These are phyloP conservation scores for Ceyx melanurus DNA, from an alignment of 2,113 vertebrate species.

Conservation along the genomic window DNA sequence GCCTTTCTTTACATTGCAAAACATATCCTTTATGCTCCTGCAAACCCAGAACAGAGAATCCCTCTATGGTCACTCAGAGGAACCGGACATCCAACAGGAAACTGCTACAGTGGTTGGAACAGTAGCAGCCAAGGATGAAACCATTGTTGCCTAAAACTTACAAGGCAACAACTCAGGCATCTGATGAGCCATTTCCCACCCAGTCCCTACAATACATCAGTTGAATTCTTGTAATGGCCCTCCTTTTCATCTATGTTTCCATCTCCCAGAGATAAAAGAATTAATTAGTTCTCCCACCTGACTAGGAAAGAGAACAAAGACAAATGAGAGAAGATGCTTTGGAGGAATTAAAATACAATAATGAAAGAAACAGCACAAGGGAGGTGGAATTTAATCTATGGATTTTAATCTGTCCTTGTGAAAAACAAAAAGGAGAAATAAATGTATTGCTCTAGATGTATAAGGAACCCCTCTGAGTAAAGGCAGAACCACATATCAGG, in stretches of 20 bases:
- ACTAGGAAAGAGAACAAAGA: neutral
- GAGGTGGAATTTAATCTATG: neutral
- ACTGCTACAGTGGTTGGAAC: neutral
- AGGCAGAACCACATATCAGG: neutral
- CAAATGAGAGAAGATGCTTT: neutral
- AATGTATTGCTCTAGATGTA: neutral
- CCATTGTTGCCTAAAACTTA: neutral
- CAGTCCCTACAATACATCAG: neutral
- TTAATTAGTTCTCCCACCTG: neutral
- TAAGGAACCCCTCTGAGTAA: neutral
- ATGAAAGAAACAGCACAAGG: neutral
- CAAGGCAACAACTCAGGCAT: neutral
- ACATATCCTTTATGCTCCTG: neutral
- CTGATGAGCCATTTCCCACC: neutral
- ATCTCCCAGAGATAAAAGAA: neutral
- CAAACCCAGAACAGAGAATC: neutral
- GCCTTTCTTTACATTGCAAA: neutral
- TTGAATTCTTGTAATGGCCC: neutral
- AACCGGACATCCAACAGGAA: rapidly evolving
- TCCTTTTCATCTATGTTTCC: neutral
- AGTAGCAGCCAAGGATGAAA: neutral
- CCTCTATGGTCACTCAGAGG: neutral
- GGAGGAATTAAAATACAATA: neutral
- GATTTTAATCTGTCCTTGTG: neutral
- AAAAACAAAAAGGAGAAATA: neutral